Evolutionary conservation across 2,113 vertebrate species (phyloP).

Genomic region (Nipponia nippon): DNA sequence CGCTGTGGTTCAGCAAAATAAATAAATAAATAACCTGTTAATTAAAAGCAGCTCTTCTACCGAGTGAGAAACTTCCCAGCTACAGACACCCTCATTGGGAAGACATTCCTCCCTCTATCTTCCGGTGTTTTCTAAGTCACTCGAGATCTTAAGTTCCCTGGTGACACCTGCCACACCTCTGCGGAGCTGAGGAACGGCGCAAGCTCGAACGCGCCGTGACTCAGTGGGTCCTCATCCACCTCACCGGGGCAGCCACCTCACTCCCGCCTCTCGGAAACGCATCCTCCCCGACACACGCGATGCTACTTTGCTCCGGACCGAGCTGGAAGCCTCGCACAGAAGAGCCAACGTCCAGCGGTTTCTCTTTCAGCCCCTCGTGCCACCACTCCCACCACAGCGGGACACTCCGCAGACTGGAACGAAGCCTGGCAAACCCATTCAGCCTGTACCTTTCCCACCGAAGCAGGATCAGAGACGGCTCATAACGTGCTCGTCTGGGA

Average conservation of each 20-base stretch:
- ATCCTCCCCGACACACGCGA: rapidly evolving
- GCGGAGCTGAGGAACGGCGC: rapidly evolving
- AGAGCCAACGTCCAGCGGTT: rapidly evolving
- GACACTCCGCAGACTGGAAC: not conserved
- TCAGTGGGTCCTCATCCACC: not conserved
- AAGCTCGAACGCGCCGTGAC: rapidly evolving
- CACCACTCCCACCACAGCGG: not conserved
- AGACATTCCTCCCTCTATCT: not conserved
- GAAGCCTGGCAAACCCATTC: not conserved
- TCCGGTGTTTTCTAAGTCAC: not conserved
- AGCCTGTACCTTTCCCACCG: not conserved
- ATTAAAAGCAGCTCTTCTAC: not conserved
- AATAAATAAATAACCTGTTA: not conserved
- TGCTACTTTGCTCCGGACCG: rapidly evolving
- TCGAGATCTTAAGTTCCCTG: not conserved
- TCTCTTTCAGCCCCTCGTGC: not conserved
- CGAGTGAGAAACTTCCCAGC: not conserved
- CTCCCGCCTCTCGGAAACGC: not conserved
- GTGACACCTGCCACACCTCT: not conserved
- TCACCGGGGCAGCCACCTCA: not conserved
- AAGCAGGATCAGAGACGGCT: not conserved
- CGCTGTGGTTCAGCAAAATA: not conserved
- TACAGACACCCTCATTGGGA: not conserved
- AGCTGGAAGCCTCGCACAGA: not conserved
- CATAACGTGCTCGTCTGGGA: not conserved